Conservation (phyloP, 2,797 vertebrate genomes). For the Uromys caudimaculatus region DNA sequence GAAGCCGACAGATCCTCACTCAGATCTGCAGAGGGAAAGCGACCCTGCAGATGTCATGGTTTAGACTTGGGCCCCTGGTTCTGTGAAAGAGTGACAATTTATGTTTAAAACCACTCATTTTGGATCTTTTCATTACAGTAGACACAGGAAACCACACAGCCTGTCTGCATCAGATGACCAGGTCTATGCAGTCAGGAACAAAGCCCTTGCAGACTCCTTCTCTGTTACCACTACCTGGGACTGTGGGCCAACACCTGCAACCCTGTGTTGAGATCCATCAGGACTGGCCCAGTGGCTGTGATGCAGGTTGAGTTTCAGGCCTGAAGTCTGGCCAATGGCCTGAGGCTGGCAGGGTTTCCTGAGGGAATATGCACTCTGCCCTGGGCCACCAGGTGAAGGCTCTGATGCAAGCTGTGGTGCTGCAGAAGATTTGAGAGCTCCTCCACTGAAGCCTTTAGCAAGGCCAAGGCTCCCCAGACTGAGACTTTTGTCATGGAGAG, state of each 20-base stretch:
- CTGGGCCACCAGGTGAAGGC: rapidly evolving
- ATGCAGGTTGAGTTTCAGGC: not conserved
- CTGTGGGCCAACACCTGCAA: rapidly evolving
- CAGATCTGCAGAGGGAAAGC: not conserved
- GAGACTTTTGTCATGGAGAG: not conserved
- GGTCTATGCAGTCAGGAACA: too few relatives aligned
- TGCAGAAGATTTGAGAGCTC: rapidly evolving
- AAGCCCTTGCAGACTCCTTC: too few relatives aligned
- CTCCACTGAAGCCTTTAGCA: rapidly evolving
- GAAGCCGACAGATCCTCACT: not conserved
- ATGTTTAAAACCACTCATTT: not conserved
- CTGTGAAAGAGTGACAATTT: not conserved
- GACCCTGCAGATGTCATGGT: not conserved
- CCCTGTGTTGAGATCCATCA: rapidly evolving
- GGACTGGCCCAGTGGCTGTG: too few relatives aligned
- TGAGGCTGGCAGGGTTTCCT: not conserved
- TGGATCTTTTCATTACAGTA: rapidly evolving
- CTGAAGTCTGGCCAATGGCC: not conserved
- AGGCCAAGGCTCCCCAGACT: rapidly evolving
- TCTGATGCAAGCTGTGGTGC: rapidly evolving
- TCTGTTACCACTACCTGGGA: not conserved
- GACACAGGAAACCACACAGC: not conserved
- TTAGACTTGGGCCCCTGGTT: not conserved
- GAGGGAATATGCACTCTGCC: too few relatives aligned
- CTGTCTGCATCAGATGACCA: rapidly evolving